These are phyloP conservation scores for Lycodopsis pacificus DNA, from an alignment of 2,797 vertebrate genomes.

Conservation along the genomic window DNA sequence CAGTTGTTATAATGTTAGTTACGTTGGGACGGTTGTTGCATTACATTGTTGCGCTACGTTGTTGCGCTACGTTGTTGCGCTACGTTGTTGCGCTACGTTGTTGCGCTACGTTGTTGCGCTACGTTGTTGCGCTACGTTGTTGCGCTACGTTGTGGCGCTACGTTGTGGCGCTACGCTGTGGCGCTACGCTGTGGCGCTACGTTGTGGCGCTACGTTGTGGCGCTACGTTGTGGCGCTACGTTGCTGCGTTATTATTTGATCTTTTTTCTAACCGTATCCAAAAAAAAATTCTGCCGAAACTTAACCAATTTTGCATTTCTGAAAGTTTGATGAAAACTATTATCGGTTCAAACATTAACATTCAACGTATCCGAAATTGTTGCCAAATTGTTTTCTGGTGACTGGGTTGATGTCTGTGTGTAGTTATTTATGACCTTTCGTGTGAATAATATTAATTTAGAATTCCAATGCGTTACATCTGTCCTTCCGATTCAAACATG, in stretches of 20 bases:
- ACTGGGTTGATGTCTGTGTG: not conserved
- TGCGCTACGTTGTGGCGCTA: too few species aligned
- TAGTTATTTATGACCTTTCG: conserved; percentile 10
- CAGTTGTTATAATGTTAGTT: not conserved
- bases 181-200: too few species aligned
- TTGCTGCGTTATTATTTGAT: too few species aligned
- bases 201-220: too few species aligned
- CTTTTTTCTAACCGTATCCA: too few species aligned
- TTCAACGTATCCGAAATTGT: not conserved
- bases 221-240: not conserved
- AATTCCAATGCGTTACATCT: not conserved
- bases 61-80: too few species aligned
- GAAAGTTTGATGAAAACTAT: not conserved
- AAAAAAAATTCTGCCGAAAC: not conserved
- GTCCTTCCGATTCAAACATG: conserved; percentile 7
- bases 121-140: too few species aligned
- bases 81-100: not conserved
- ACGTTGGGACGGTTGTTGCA: too few species aligned
- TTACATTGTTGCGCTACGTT: too few species aligned
- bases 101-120: not conserved
- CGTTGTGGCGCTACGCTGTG: too few species aligned
- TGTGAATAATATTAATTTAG: not conserved
- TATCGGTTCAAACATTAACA: not conserved
- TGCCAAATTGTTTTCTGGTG: not conserved
- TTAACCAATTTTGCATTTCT: not conserved